Percentiles rank a stretch among this genome's conserved stretches.
Conservation (phyloP, 2,888 invertebrate genomes). For the Lutraria lutraria region DNA sequence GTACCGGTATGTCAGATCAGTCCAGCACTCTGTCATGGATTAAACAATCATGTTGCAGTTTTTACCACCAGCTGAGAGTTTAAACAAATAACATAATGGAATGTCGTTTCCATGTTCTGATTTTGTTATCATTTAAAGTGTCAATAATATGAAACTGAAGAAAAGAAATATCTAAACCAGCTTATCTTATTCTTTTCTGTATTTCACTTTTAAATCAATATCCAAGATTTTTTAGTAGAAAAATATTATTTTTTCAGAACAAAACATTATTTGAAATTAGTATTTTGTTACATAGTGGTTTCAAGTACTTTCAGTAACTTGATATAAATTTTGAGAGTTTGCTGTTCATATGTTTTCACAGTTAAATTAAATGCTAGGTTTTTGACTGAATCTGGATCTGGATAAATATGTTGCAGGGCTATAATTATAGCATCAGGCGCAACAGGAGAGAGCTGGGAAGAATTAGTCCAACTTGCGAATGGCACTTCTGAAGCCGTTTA, state of each 20-base stretch:
- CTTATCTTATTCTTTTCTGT: neutral
- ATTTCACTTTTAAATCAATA: neutral
- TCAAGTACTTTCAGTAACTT: no score
- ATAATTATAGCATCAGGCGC: no score
- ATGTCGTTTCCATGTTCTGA: neutral
- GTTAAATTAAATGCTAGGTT: no score
- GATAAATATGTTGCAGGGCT: no score
- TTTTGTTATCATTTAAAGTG: neutral
- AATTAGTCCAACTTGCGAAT: no score
- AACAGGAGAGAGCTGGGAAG: no score
- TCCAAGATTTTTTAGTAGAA: neutral
- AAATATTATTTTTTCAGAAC: neutral
- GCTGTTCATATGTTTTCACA: no score
- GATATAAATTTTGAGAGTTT: no score
- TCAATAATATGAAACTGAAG: neutral
- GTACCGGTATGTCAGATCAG: neutral
- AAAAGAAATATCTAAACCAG: neutral
- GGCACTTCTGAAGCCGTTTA: no score
- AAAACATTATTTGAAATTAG: no score
- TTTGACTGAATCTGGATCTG: no score
- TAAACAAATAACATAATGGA: neutral
- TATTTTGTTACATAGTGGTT: no score
- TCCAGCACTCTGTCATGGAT: neutral
- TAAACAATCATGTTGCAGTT: conserved; percentile 2
- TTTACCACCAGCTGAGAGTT: neutral